A percentile compares a stretch with the other conserved stretches of the same genome.
These are phyloP conservation scores for Caenorhabditis japonica DNA, from an alignment of 2,888 invertebrate genomes.

Conservation along the genomic window DNA sequence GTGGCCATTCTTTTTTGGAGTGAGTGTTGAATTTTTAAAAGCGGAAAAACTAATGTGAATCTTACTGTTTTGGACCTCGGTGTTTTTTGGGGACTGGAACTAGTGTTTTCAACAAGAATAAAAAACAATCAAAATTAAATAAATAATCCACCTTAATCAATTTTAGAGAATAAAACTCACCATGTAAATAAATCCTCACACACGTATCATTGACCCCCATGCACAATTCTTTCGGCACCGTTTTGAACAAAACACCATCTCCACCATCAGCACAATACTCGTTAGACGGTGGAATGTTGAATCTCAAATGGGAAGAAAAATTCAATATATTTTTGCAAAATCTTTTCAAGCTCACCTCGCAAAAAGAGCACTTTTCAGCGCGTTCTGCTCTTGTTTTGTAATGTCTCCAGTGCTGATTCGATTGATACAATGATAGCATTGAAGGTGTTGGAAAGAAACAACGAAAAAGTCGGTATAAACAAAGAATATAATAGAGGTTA, in stretches of 20 bases:
- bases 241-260: slow-evolving; percentile 9
- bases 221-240: slow-evolving; percentile 20
- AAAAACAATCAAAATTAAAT: no score
- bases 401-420: slow-evolving; percentile 15
- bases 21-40: no score
- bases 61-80: no score
- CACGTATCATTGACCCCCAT: slow-evolving; percentile 30
- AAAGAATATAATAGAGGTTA: background rate
- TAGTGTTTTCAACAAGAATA: no score
- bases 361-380: slow-evolving; percentile 28
- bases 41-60: no score
- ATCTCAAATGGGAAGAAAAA: slow-evolving; percentile 12
- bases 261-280: slow-evolving; percentile 40
- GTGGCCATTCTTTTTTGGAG: no score
- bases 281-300: slow-evolving; percentile 45
- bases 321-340: no score
- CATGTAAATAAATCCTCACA: slow-evolving; percentile 2
- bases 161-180: no score
- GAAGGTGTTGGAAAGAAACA: slow-evolving; percentile 14
- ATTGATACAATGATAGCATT: slow-evolving; percentile 48
- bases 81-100: no score
- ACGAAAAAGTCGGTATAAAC: background rate
- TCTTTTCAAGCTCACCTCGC: slow-evolving; percentile 23
- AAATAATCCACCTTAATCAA: no score
- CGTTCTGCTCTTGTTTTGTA: slow-evolving; percentile 19